Evolutionary conservation across 2,888 invertebrate genomes (phyloP).

Genomic region (Diaphora mendica): DNA sequence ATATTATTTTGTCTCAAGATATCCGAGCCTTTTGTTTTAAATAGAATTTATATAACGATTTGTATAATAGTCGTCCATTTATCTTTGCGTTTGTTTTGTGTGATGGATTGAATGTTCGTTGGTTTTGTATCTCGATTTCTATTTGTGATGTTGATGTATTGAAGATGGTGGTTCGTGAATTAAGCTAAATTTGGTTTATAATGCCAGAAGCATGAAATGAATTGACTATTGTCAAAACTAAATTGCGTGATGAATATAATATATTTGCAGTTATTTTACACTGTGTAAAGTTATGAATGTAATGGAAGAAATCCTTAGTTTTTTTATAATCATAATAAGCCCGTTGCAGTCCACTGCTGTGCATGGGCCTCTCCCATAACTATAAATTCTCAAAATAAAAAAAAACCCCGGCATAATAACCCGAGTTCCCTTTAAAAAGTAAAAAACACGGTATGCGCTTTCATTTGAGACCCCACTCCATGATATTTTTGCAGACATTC

Average conservation of each 20-base stretch:
- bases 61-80: conserved; percentile 29
- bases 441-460: too few relatives aligned
- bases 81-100: conserved; percentile 24
- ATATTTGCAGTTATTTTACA: not conserved
- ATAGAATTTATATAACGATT: conserved; percentile 46
- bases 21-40: conserved; percentile 40
- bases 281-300: not conserved
- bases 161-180: not conserved
- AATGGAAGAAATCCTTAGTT: too few relatives aligned
- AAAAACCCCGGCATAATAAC: too few relatives aligned
- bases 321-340: too few relatives aligned
- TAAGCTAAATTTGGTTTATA: not conserved
- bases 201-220: not conserved
- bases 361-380: too few relatives aligned
- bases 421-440: too few relatives aligned
- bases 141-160: conserved; percentile 8
- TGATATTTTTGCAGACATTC: too few relatives aligned
- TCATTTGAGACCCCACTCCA: too few relatives aligned
- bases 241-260: not conserved
- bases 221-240: not conserved
- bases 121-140: conserved; percentile 28
- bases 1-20: conserved; percentile 45
- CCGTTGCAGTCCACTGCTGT: too few relatives aligned
- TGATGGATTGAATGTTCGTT: conserved; percentile 28
- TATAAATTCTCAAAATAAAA: too few relatives aligned